Percentiles rank a stretch among this genome's conserved stretches.
Conservation (phyloP, 2,797 vertebrate species). For the Pangasius macronema region DNA sequence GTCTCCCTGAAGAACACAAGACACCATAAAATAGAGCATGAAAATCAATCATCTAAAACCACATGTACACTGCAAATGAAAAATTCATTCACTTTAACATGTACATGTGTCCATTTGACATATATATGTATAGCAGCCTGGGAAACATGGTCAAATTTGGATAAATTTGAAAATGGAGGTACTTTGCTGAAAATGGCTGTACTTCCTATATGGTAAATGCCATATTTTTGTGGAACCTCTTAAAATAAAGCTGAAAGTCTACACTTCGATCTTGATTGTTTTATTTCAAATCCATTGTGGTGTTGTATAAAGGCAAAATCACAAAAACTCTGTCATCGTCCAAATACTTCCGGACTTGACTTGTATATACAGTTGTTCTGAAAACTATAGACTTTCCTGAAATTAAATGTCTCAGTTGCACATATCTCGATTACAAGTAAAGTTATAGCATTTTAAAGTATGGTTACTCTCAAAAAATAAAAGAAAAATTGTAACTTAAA, state of each 20-base stretch:
- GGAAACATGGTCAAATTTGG: not conserved
- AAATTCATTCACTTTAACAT: not conserved
- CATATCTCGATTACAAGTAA: not conserved
- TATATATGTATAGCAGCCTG: not conserved
- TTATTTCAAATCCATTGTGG: no score
- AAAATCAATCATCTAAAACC: slow-evolving; percentile 25
- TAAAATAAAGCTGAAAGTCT: no score
- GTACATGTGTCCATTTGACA: not conserved
- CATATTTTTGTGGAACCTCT: no score
- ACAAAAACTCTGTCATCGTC: no score
- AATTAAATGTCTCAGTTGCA: not conserved
- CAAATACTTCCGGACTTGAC: no score
- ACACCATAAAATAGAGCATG: not conserved
- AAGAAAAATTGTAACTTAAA: not conserved
- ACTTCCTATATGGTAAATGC: no score
- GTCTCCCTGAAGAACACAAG: slow-evolving; percentile 78
- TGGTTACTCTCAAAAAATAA: not conserved
- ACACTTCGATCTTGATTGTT: no score
- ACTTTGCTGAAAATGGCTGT: no score
- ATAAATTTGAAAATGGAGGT: not conserved
- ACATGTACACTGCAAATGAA: not conserved
- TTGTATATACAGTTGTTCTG: not conserved
- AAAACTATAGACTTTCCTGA: not conserved
- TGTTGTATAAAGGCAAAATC: no score
- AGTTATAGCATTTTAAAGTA: not conserved